Evolutionary conservation across 2,113 vertebrate species (phyloP), one percentile per base, ranked within the genome.

Genomic region (Hystrix brachyura): DNA sequence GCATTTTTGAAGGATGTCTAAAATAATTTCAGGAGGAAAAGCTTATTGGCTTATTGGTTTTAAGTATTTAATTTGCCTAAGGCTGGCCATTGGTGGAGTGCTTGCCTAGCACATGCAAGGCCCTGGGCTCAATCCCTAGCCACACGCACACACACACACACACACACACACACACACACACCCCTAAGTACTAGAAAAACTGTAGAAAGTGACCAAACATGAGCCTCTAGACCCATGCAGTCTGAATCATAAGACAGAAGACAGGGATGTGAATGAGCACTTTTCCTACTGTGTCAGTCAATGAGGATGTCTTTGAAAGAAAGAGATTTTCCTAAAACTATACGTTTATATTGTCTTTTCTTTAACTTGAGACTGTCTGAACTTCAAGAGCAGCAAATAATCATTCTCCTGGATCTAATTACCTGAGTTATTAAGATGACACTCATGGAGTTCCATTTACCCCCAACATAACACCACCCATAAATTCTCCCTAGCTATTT

Each of bases 291-390:
- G 60, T 55, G 21, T 53, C 2, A 27, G 72, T 92, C 78, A 72
- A 0, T 29, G 12, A 89, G 53, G 7, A 9, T n/a, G 18, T 29
- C 21, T 48, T 15, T 53, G 46, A 69, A 38, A 48, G 46, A 59
- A 32, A 71, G 25, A 71, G 38, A 27, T 62, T 83, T 60, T 55
- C 71, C 51, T 60, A 43, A 87, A 71, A 25, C 19, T 69, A 14
- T 29, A n/a, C 46, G 38, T 53, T 82, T 76, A 38, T n/a, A 60
- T 82, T 59, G 10, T 65, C 57, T 91, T 62, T 92, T 51, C 78
- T 89, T 91, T 64, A 90, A 90, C 15, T 67, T 38, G 71, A 95
- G 64, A 79, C 7, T 21, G 48, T 76, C 59, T 89, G 34, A 86
- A 43, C 18, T 85, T 85, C 74, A 43, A 85, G 48, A 80, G 60